Percentiles rank a stretch among this genome's conserved stretches.
Evolutionary conservation across 2,113 vertebrate genomes (phyloP).

Genomic region (Uria aalge): DNA sequence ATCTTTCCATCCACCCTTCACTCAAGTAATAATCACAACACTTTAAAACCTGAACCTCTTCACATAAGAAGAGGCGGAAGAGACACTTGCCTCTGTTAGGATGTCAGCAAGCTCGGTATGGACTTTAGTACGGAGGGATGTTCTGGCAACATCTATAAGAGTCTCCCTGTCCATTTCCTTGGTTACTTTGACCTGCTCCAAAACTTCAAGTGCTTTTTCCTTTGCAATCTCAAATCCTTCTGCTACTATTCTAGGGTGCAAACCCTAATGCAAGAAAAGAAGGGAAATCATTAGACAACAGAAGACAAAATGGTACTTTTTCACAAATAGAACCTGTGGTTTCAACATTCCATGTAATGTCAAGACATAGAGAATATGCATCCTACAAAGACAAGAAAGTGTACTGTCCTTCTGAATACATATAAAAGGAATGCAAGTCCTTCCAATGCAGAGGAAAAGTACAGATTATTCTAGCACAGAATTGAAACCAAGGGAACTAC

Average conservation of each 20-base stretch:
- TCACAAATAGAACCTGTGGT: background rate
- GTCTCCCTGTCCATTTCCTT: constrained; percentile 94
- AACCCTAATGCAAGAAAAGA: constrained; percentile 76
- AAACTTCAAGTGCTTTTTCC: constrained; percentile 86
- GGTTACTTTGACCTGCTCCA: constrained; percentile 90
- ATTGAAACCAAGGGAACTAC: constrained; percentile 75
- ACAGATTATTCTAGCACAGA: constrained; percentile 80
- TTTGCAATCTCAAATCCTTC: constrained; percentile 97
- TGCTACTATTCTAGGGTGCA: constrained; percentile 93
- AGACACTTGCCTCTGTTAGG: constrained; percentile 85
- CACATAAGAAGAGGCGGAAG: background rate
- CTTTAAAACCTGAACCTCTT: background rate
- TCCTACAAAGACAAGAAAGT: background rate
- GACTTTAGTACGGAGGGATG: constrained; percentile 95
- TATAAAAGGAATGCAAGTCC: constrained; percentile 69
- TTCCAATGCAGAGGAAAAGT: constrained; percentile 81
- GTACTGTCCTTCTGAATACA: constrained; percentile 83
- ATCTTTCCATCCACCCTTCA: background rate
- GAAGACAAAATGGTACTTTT: background rate
- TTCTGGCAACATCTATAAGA: constrained; percentile 89
- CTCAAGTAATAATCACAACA: background rate
- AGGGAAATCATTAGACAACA: background rate
- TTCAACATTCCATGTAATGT: fast-evolving
- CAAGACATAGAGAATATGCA: background rate
- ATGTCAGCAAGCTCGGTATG: constrained; percentile 90